These are phyloP conservation scores for Peromyscus leucopus DNA, from an alignment of 2,113 vertebrate genomes.

Conservation along the genomic window DNA sequence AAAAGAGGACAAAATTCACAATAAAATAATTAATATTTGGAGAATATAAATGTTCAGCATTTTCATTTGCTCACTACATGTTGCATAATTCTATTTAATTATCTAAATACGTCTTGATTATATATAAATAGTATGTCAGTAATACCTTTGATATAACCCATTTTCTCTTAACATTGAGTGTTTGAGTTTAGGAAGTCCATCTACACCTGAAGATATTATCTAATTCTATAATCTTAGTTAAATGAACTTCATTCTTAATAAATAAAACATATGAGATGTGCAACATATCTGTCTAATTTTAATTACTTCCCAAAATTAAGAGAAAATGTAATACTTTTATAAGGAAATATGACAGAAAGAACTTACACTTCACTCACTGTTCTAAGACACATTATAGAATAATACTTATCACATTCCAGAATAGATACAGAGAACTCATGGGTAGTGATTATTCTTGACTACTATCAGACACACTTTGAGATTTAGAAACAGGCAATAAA, in stretches of 20 bases:
- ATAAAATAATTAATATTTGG: background rate
- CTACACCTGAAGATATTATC: background rate
- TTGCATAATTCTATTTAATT: background rate
- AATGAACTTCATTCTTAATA: background rate
- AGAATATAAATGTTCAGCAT: background rate
- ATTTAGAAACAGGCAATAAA: background rate
- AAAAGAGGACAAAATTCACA: background rate
- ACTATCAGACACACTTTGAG: background rate
- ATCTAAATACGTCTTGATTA: background rate
- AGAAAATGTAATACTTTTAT: background rate
- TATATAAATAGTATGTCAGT: background rate
- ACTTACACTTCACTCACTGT: background rate
- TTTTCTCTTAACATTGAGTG: background rate
- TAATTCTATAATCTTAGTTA: background rate
- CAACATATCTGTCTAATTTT: background rate
- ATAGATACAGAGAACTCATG: background rate
- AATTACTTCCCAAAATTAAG: background rate
- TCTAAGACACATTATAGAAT: background rate
- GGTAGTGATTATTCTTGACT: background rate
- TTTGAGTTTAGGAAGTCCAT: background rate
- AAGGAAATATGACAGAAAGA: background rate
- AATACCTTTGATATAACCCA: background rate
- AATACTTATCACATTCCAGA: background rate
- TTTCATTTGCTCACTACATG: background rate
- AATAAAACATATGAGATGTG: background rate